phyloP scores from a whole-genome alignment of 2,888 invertebrate genomes.

The Leucoma salicis region DNA sequence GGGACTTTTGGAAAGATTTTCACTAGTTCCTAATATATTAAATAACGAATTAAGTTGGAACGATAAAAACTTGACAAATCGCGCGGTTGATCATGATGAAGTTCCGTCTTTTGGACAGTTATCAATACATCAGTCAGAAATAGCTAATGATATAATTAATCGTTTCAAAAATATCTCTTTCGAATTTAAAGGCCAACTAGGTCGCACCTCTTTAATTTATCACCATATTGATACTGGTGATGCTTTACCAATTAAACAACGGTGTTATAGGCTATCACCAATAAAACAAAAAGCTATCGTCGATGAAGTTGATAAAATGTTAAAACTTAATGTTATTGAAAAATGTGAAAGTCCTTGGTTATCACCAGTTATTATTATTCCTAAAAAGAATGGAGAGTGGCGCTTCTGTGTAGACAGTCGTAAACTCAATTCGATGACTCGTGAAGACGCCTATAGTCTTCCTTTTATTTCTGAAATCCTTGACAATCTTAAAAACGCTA shows the following conservation, averaged over 20 bases:
- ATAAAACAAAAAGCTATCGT: conserved; percentile 21
- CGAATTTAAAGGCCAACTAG: conserved; percentile 20
- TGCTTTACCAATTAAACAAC: conserved; percentile 26
- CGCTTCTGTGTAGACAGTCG: neutral
- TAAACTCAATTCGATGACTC: neutral
- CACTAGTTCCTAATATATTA: conserved; percentile 7
- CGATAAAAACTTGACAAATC: too few relatives aligned
- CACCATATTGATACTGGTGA: conserved; percentile 32
- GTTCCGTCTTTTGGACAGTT: conserved; percentile 1
- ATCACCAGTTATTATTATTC: conserved; percentile 14
- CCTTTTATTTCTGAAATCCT: neutral
- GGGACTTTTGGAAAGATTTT: conserved; percentile 23
- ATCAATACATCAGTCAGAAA: conserved; percentile 3
- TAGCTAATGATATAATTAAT: conserved; percentile 16
- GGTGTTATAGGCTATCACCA: conserved; percentile 30
- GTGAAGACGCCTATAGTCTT: neutral
- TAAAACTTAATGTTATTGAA: conserved; percentile 26
- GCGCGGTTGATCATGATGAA: too few relatives aligned
- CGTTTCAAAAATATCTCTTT: conserved; percentile 20
- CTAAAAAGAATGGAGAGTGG: neutral
- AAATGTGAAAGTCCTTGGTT: conserved; percentile 31
- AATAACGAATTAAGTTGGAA: neutral
- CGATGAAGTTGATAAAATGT: conserved; percentile 28
- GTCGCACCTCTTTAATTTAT: conserved; percentile 20
- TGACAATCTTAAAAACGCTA: neutral